Conservation (phyloP, 92 coral and sea anemone species). For the Parazoanthus atlanticus region DNA sequence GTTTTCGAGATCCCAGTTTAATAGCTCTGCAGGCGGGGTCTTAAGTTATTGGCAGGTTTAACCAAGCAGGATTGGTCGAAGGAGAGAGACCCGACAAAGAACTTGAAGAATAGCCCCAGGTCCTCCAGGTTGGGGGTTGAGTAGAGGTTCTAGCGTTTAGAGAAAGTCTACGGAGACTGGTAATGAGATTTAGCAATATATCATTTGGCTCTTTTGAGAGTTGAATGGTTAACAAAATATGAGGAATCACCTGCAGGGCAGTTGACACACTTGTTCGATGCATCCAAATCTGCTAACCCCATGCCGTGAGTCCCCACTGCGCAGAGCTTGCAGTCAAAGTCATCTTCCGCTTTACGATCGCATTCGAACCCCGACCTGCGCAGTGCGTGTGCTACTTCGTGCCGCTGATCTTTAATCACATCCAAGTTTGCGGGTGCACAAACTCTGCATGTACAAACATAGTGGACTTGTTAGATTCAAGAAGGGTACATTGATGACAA, state of each 20-base stretch:
- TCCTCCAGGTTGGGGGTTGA: too few relatives aligned
- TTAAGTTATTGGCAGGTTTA: too few relatives aligned
- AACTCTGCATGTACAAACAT: constrained; percentile 26
- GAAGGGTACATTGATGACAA: not conserved
- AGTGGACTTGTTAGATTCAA: not conserved
- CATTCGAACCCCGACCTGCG: constrained; percentile 52
- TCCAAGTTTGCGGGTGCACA: constrained; percentile 51
- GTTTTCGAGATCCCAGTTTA: too few relatives aligned
- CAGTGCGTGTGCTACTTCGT: constrained; percentile 36
- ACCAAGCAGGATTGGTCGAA: too few relatives aligned
- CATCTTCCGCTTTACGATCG: constrained; percentile 1
- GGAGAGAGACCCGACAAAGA: too few relatives aligned
- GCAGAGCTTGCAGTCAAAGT: constrained; percentile 52
- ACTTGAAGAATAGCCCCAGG: too few relatives aligned
- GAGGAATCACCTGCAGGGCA: constrained; percentile 47
- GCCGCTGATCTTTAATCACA: constrained; percentile 31
- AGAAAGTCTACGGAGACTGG: too few relatives aligned
- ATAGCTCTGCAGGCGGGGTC: too few relatives aligned
- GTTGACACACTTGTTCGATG: not conserved
- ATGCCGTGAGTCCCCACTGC: constrained; percentile 43
- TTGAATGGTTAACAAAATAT: not conserved
- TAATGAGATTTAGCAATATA: not conserved
- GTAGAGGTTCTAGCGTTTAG: too few relatives aligned
- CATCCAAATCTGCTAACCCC: not conserved
- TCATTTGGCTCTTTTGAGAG: not conserved